Conservation (phyloP, 2,888 invertebrate genomes). For the Drosophila emarginata region DNA sequence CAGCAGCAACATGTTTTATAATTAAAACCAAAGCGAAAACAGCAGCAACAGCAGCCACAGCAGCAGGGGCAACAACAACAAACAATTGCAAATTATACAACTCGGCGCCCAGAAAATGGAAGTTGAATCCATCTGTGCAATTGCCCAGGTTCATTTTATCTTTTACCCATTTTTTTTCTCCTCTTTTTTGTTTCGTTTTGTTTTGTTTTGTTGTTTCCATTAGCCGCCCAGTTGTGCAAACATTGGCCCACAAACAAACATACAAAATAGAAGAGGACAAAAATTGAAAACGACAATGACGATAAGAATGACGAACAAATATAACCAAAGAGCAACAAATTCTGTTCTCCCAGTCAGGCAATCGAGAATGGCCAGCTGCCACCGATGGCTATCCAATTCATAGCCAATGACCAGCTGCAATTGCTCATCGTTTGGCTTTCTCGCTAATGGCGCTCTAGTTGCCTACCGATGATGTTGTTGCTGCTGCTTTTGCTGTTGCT, state of each 20-base stretch:
- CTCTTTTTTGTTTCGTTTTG: conserved; percentile 4
- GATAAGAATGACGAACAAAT: conserved; percentile 25
- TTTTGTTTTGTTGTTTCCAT: conserved; percentile 15
- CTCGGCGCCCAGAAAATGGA: conserved; percentile 63
- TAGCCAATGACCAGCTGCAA: conserved; percentile 24
- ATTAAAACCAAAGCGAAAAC: conserved; percentile 37
- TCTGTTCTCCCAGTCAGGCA: conserved; percentile 64
- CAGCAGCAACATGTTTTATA: conserved; percentile 26
- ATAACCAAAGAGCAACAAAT: conserved; percentile 32
- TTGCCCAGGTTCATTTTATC: conserved; percentile 24
- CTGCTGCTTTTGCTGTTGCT: conserved; percentile 40
- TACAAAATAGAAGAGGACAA: conserved; percentile 11
- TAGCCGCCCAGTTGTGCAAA: conserved; percentile 66
- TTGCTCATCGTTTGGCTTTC: conserved; percentile 11
- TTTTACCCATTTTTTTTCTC: background rate
- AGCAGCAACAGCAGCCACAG: conserved; percentile 16
- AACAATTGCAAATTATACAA: conserved; percentile 74
- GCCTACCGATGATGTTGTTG: conserved; percentile 27
- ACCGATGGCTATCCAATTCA: conserved; percentile 8
- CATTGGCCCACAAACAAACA: conserved; percentile 45
- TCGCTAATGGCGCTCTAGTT: conserved; percentile 49
- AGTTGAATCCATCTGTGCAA: conserved; percentile 6
- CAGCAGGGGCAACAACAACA: conserved; percentile 57
- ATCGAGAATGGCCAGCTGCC: conserved; percentile 56
- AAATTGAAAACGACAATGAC: background rate